phyloP scores from a whole-genome alignment of 2,113 vertebrate species.

The Mohoua ochrocephala region DNA sequence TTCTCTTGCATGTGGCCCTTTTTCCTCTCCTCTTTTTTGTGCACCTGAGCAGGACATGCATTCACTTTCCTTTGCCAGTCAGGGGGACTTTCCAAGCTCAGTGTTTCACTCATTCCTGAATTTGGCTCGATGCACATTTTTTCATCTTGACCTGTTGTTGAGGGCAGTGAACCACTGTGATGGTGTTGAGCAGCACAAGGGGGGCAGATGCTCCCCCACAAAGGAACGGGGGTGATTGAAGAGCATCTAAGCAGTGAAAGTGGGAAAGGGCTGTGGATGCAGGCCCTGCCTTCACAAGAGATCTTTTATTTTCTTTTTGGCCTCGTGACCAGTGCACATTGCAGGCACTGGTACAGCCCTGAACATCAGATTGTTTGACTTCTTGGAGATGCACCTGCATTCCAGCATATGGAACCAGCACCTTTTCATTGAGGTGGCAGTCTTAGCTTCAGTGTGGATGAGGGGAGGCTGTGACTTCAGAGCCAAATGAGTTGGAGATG shows the following conservation, averaged over 20 bases:
- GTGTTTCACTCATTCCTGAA: background rate
- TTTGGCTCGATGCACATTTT: background rate
- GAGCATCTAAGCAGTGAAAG: background rate
- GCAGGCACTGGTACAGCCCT: background rate
- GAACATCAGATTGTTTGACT: background rate
- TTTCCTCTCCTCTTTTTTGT: background rate
- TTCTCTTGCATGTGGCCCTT: background rate
- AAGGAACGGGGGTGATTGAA: rapidly evolving
- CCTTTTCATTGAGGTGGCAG: background rate
- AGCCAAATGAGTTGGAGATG: conserved; percentile 4
- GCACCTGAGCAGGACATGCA: background rate
- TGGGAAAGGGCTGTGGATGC: background rate
- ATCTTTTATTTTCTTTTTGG: background rate
- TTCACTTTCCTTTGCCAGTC: background rate
- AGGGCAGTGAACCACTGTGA: background rate
- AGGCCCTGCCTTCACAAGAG: background rate
- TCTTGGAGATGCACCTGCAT: background rate
- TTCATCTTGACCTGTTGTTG: background rate
- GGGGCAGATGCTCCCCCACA: background rate
- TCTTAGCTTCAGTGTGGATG: background rate
- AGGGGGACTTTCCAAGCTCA: background rate
- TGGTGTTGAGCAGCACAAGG: background rate
- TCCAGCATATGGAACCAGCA: background rate
- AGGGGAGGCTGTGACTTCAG: background rate
- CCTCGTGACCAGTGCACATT: rapidly evolving